Conservation (phyloP, 2,888 invertebrate species). For the Hirtodrosophila confusa region DNA sequence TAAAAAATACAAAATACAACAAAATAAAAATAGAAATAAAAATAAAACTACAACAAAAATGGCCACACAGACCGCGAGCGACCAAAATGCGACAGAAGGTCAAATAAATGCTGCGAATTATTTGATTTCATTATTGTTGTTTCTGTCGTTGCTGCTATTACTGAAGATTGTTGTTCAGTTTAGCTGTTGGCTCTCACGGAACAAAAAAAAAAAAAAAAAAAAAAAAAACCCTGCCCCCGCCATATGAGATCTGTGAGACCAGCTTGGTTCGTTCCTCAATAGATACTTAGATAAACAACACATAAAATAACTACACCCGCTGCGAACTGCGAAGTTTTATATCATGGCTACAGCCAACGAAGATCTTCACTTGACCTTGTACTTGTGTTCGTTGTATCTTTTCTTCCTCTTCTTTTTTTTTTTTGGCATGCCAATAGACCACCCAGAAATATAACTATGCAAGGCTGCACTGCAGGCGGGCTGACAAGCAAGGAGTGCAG, state of each 20-base stretch:
- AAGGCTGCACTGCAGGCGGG: slow-evolving; percentile 39
- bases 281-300: slow-evolving; percentile 36
- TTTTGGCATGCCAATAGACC: slow-evolving; percentile 30
- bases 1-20: slow-evolving; percentile 62
- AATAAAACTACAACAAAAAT: slow-evolving; percentile 26
- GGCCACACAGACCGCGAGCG: slow-evolving; percentile 51
- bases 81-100: slow-evolving; percentile 68
- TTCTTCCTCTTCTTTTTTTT: slow-evolving; percentile 1
- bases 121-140: slow-evolving; percentile 46
- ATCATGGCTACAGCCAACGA: slow-evolving; percentile 26
- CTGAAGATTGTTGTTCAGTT: slow-evolving; percentile 33
- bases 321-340: slow-evolving; percentile 61
- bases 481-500: background rate
- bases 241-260: slow-evolving; percentile 28
- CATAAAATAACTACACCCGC: slow-evolving; percentile 62
- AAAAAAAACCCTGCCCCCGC: background rate
- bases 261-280: slow-evolving; percentile 37
- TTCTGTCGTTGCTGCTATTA: slow-evolving; percentile 24
- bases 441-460: slow-evolving; percentile 38
- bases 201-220: slow-evolving; percentile 19
- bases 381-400: slow-evolving; percentile 24
- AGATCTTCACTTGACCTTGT: slow-evolving; percentile 59
- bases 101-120: slow-evolving; percentile 71
- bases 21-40: slow-evolving; percentile 17
- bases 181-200: slow-evolving; percentile 61